Evolutionary conservation across 2,797 vertebrate species (phyloP).

Genomic region (Rhabdomys pumilio): DNA sequence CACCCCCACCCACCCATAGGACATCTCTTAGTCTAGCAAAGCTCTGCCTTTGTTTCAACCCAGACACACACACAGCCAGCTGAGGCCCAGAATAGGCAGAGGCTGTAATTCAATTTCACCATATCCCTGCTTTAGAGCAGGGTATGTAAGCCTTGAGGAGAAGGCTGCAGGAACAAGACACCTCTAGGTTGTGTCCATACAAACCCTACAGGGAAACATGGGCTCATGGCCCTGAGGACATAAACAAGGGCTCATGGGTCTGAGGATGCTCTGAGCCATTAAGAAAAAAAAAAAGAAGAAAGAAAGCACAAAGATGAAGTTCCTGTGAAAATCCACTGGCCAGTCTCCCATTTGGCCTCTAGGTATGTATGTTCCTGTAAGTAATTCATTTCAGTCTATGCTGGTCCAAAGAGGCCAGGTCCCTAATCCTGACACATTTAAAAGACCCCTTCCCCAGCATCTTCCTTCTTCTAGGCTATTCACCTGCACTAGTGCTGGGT

Average conservation of each 20-base stretch:
- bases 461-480: neutral
- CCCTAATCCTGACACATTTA: constrained; percentile 13
- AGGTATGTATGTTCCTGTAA: neutral
- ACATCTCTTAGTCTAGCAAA: constrained; percentile 63
- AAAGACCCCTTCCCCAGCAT: neutral
- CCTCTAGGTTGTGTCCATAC: neutral
- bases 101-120: constrained; percentile 6
- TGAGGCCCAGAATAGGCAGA: constrained; percentile 58
- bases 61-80: constrained; percentile 44
- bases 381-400: neutral
- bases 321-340: neutral
- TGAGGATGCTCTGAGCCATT: neutral
- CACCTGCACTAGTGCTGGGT: neutral
- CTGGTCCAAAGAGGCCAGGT: neutral
- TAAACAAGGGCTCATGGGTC: neutral
- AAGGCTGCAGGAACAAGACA: neutral
- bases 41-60: constrained; percentile 46
- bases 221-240: neutral
- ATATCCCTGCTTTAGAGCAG: neutral
- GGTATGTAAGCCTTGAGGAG: neutral
- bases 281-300: neutral
- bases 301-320: neutral
- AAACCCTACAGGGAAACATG: neutral
- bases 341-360: neutral
- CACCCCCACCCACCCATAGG: neutral